Evolutionary conservation across 2,888 invertebrate species (phyloP), one percentile per base, ranked within the genome.

Genomic region (Ryuthela nishihirai): DNA sequence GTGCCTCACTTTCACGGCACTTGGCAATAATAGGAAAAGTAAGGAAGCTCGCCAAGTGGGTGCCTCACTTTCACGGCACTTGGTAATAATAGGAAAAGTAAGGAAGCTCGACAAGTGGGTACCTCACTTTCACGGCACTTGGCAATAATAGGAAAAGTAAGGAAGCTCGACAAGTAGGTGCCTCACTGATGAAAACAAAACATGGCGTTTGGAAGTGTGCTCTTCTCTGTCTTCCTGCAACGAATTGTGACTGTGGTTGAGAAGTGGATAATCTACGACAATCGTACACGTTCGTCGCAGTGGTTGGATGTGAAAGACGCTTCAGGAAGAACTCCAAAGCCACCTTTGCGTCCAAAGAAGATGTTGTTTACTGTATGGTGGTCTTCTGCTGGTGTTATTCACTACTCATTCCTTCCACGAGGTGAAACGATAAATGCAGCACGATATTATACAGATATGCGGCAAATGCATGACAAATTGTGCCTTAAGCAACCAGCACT

Each of bases 351-450:
- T n/a, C n/a, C n/a, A n/a, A 40, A 40, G 40, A 44, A 52, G 9
- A 26, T 65, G 50, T n/a, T n/a, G n/a, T 20, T 65, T 36, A 49
- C 46, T 38, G 41, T 65, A 24, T 65, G 52, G 54, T 65, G 65
- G 64, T 36, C 46, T 32, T 20, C 21, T 12, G n/a, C 29, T 20
- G 64, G 54, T n/a, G 21, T 65, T n/a, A 35, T 65, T 10, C 25
- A 62, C 45, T 50, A 26, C 23, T 41, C 64, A 17, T 40, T 55
- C 15, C 45, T 62, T 3, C 9, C 26, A 20, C 24, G 20, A 34
- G 32, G 35, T 21, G 24, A 50, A 47, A 65, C 60, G 9, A 41
- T 67, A 20, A 55, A 12, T 17, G 44, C 55, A 18, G 48, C 39
- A 10, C 23, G 42, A 7, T 64, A 64, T n/a, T n/a, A n/a, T n/a